A percentile compares a stretch with the other conserved stretches of the same genome.
These are phyloP conservation scores for Idaea biselata DNA, from an alignment of 2,888 invertebrate genomes.

Conservation along the genomic window DNA sequence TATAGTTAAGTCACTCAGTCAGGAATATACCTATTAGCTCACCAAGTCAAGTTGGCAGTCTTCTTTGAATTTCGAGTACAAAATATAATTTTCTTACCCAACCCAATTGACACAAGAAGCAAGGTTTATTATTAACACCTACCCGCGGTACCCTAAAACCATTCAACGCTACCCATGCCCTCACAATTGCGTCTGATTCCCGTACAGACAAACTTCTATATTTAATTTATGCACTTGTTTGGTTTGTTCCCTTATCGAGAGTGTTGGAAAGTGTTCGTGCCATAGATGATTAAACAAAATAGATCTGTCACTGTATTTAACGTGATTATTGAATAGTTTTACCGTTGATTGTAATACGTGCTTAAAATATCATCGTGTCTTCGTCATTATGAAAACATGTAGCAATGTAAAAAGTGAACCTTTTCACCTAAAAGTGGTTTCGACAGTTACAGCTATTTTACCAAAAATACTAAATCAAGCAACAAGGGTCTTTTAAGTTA, in stretches of 20 bases:
- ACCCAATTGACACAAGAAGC: background rate
- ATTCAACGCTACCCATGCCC: conserved; percentile 56
- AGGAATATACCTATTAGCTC: too few species aligned
- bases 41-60: too few species aligned
- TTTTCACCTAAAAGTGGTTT: too few species aligned
- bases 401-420: too few species aligned
- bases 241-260: conserved; percentile 61
- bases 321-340: background rate
- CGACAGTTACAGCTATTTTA: too few species aligned
- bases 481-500: too few species aligned
- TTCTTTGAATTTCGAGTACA: background rate
- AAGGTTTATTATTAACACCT: conserved; percentile 6
- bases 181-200: conserved; percentile 69
- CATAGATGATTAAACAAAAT: background rate
- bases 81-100: background rate
- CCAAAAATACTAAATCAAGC: too few species aligned
- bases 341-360: too few species aligned
- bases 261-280: conserved; percentile 23
- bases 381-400: too few species aligned
- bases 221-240: conserved; percentile 76
- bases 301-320: background rate
- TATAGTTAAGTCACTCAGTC: too few species aligned
- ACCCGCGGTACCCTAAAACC: conserved; percentile 37
- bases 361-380: too few species aligned
- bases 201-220: conserved; percentile 65